Base-by-base conservation (phyloP, 2,113 vertebrate genomes). In the Amphiprion ocellaris region DNA sequence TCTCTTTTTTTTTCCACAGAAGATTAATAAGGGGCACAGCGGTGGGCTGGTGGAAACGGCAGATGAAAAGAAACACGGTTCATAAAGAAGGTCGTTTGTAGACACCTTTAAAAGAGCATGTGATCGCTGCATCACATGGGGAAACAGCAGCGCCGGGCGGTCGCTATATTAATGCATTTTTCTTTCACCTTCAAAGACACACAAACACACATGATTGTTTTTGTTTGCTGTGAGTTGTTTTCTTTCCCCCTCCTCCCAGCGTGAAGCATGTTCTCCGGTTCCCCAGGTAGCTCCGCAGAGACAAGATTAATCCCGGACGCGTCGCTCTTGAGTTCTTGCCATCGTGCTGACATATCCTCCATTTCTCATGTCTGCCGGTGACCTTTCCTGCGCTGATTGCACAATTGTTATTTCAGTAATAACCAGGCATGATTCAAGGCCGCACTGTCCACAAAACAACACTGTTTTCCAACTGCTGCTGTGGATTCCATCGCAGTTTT, bases 21-120 rank as follows among this genome's bases (percentile, higher is more conserved):
- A 83, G 82, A 90, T 90, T 89, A 89, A 92, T 90, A 90, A 86
- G 81, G 83, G 81, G 73, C 72, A 71, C 61, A 74, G 74, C n/a
- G 5, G 64, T 58, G 59, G 80, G 64, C 85, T 49, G 26, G 64
- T 62, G 75, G 75, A 77, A 86, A 87, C 46, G n/a, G 56, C 77
- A 62, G 71, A 89, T 92, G 63, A 90, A 88, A 88, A 86, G 77
- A 87, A 82, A 56, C 58, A 39, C 26, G 19, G 76, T 83, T 83
- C 73, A 63, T 46, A 79, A 69, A 59, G 70, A 89, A 89, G 81
- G 83, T 91, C 65, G 4, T 60, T 74, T 24, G 62, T 54, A 59
- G 59, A 77, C 81, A 72, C 67, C 77, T 85, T 82, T 55, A 73
- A 84, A 89, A 79, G 69, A 79, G 47, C 66, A 77, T 69, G 64